Evolutionary conservation across 2,797 vertebrate species (phyloP), one percentile per base, ranked within the genome.

Genomic region (Peromyscus melanophrys): DNA sequence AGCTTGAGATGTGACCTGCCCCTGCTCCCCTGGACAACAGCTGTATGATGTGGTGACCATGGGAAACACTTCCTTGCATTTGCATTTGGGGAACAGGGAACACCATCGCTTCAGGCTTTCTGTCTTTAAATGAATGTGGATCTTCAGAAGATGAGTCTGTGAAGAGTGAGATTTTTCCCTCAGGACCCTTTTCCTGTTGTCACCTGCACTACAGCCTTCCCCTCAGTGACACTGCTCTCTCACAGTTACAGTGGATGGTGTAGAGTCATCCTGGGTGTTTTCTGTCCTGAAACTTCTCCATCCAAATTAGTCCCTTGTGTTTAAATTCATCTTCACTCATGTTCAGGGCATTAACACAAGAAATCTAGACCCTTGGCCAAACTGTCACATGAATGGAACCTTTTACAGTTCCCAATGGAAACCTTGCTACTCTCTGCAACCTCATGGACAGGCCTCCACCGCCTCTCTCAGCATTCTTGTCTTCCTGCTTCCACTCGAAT

Each of bases 21-120:
- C 71, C 37, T 4, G n/a, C 19, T 3, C 0, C 3, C 23, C 4
- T 16, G 27, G 4, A 46, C 67, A 3, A 37, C 0, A 23, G 61
- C 40, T 85, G 19, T 8, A 69, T 9, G 19, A n/a, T 86, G 21
- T 85, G 21, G 63, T 85, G 63, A 25, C 6, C 31, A 59, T 52
- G 12, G 21, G 31, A 52, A 65, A 52, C 43, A 67, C 17, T 21
- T 84, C 1, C 59, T 65, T 46, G 27, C 10, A 11, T 43, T 49
- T 31, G 27, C 31, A 29, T 80, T 25, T 52, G 46, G 25, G 31
- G 19, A 67, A 16, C 19, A 52, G 49, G 31, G 6, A 86, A 27
- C 12, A n/a, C 3, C 3, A 46, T 27, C 3, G 4, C 14, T 55
- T 67, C 23, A n/a, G 4, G 43, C 19, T n/a, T 67, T 86, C 63